phyloP scores from a whole-genome alignment of 2,888 invertebrate genomes.

The Hydrotaea diabolus region DNA sequence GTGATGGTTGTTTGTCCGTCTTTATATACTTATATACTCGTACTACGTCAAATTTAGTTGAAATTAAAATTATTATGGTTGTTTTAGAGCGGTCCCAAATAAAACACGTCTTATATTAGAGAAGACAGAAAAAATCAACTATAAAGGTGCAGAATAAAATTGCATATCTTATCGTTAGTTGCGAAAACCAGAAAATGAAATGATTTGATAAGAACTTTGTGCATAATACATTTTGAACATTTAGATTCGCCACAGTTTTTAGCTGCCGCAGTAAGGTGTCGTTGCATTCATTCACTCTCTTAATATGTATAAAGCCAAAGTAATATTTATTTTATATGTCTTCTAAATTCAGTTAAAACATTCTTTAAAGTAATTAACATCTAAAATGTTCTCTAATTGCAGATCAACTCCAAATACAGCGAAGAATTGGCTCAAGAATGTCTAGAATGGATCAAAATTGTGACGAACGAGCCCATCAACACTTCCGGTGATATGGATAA shows the following conservation, averaged over 20 bases:
- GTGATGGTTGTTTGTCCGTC: too few species aligned
- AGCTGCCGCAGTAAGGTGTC: slow-evolving; percentile 38
- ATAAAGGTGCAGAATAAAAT: slow-evolving; percentile 33
- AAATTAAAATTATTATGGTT: too few species aligned
- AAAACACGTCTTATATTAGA: not conserved
- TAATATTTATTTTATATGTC: slow-evolving; percentile 36
- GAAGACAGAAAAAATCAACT: not conserved
- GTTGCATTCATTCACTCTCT: slow-evolving; percentile 44
- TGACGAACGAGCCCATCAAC: slow-evolving; percentile 92
- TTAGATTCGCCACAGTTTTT: slow-evolving; percentile 35
- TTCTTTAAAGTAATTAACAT: not conserved
- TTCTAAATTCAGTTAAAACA: not conserved
- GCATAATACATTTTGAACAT: slow-evolving; percentile 17
- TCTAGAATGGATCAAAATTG: slow-evolving; percentile 93
- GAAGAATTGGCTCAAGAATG: slow-evolving; percentile 95
- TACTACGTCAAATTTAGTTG: too few species aligned
- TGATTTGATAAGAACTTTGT: slow-evolving; percentile 42
- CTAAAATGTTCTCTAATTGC: slow-evolving; percentile 75
- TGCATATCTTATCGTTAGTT: slow-evolving; percentile 60
- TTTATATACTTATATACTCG: too few species aligned
- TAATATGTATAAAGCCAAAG: slow-evolving; percentile 65
- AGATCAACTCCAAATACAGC: slow-evolving; percentile 99
- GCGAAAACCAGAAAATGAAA: slow-evolving; percentile 18
- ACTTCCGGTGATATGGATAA: slow-evolving; percentile 96
- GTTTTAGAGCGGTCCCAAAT: too few species aligned